Evolutionary conservation across 1,140 invertebrate genomes (phyloP).

Genomic region (Drosophila sechellia): DNA sequence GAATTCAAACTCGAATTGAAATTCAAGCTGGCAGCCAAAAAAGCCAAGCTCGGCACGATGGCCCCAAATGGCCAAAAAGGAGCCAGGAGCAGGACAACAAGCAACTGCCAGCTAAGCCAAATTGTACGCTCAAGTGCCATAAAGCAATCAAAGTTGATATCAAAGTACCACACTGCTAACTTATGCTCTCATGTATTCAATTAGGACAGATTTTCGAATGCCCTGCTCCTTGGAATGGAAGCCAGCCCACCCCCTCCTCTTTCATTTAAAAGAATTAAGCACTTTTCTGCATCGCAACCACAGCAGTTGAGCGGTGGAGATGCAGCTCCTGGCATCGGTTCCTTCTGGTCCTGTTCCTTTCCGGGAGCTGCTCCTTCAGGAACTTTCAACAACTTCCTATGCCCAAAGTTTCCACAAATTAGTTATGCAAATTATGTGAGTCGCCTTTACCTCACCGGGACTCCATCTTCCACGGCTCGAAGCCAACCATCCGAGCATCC

Average conservation of each 20-base stretch:
- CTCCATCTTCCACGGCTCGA: conserved; percentile 20
- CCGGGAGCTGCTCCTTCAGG: conserved; percentile 61
- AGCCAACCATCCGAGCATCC: conserved; percentile 20
- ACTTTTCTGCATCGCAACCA: conserved; percentile 70
- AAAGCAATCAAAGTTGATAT: conserved; percentile 82
- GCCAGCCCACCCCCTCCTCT: conserved; percentile 8
- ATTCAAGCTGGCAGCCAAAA: conserved; percentile 46
- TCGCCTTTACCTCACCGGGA: conserved; percentile 68
- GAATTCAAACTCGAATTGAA: conserved; percentile 61
- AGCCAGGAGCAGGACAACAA: conserved; percentile 37
- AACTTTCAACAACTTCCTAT: conserved; percentile 82
- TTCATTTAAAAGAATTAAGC: conserved; percentile 80
- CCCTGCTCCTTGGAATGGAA: conserved; percentile 5
- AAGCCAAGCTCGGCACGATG: conserved; percentile 13
- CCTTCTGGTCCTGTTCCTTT: conserved; percentile 15
- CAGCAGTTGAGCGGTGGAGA: conserved; percentile 10
- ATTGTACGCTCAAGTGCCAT: conserved; percentile 82
- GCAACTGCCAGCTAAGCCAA: conserved; percentile 72
- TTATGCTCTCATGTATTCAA: conserved; percentile 82
- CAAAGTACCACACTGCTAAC: conserved; percentile 80
- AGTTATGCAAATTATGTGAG: conserved; percentile 82
- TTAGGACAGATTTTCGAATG: conserved; percentile 80
- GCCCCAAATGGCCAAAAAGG: conserved; percentile 51
- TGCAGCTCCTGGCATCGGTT: conserved; percentile 39
- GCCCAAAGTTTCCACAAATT: conserved; percentile 81